Evolutionary conservation across 2,797 vertebrate species (phyloP), one percentile per base, ranked within the genome.

Genomic region (Hapalemur alaotrensis): DNA sequence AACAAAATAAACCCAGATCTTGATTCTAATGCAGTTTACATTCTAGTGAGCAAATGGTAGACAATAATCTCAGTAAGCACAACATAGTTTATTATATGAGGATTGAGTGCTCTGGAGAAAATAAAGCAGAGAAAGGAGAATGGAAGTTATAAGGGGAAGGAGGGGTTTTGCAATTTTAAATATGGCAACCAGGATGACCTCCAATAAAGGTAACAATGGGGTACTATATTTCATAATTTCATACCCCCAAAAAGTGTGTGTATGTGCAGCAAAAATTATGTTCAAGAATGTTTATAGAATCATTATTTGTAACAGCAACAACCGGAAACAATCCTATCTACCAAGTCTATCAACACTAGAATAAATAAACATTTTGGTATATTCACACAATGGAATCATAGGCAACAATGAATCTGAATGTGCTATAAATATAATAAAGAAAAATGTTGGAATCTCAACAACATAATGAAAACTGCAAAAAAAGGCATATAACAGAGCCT

Each of bases 1-100:
- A 50, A 79, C 25, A 91, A 90, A 88, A 69, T 75, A 94, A 86
- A 85, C 14, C 41, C 22, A 95, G 59, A 87, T 69, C 25, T 83
- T 10, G 54, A 3, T 17, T 18, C 22, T 79, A 76, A 67, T 70
- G 20, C 32, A 67, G 5, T 9, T 88, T 84, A 63, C 1, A 67
- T 35, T 84, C 20, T 57, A 88, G 38, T 69, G 35, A 90, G 43
- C 10, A 90, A 32, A 90, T 61, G 43, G 63, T 38, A 94, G 48
- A 78, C 25, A 50, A 70, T 83, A 92, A 92, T 84, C 41, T 70
- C 59, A 93, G 80, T 87, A 15, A 94, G 15, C 61, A 73, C 12
- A 54, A 25, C 32, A 69, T 35, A 23, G 38, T 52, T 88, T 91
- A 30, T 67, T 67, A 93, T 54, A 78, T 67, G 69, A 61, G 22